These are phyloP conservation scores for Nemopilema nomurai DNA, from an alignment of 30 jellyfish, hydroid and myxozoan species.

Conservation along the genomic window DNA sequence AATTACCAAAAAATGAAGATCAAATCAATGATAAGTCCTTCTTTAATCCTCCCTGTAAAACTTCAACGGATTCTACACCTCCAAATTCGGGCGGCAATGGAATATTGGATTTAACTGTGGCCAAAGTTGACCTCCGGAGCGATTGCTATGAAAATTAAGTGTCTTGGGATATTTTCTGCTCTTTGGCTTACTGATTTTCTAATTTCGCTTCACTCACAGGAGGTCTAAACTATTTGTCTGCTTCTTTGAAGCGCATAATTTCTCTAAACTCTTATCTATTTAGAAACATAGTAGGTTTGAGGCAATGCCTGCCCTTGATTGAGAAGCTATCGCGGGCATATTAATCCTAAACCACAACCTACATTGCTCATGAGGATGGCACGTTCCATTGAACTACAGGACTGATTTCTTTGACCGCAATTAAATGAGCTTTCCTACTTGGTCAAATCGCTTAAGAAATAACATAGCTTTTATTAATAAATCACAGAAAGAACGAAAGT, in stretches of 20 bases:
- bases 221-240: background rate
- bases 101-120: too few species aligned
- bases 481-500: background rate
- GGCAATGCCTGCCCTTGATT: background rate
- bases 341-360: background rate
- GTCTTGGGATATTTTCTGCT: too few species aligned
- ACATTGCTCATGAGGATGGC: background rate
- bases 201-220: background rate
- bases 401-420: background rate
- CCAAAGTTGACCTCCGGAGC: too few species aligned
- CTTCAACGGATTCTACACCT: too few species aligned
- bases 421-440: background rate
- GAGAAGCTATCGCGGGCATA: background rate
- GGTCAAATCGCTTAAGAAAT: background rate
- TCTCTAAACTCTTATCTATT: background rate
- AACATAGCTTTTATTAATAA: background rate
- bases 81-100: too few species aligned
- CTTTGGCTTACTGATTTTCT: background rate
- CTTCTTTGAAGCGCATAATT: background rate
- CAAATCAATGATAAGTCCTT: too few species aligned
- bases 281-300: background rate
- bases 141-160: too few species aligned
- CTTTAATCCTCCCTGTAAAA: too few species aligned
- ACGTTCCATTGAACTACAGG: background rate
- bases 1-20: too few species aligned